Base-by-base conservation (phyloP, 2,888 invertebrate species). In the Griposia aprilina region DNA sequence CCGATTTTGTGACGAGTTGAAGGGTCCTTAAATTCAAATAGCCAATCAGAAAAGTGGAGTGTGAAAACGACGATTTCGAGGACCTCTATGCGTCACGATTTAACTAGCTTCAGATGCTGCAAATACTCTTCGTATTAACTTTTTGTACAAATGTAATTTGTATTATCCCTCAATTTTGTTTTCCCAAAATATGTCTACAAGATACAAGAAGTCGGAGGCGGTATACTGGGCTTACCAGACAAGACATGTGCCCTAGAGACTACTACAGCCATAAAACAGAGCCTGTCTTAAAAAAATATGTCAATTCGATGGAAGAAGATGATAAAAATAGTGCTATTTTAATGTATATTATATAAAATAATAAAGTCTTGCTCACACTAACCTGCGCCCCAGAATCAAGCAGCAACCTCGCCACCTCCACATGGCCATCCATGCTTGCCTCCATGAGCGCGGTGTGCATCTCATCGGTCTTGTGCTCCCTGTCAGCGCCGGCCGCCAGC, bases 401-500 rank as follows among this genome's bases (percentile, higher is more conserved):
- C 86, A 99, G 97, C 85, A 99, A 97, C 89, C 99, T 97, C 15
- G 99, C 99, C 69, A 99, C 99, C 96, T 99, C 99, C 0, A 99
- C 99, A 93, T 99, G 99, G 0, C 99, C 99, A 95, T 99, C 99
- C 99, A 99, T 99, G 81, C 99, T 99, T 74, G 99, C 99, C 96
- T 99, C 99, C 99, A 99, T 99, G 66, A 99, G 97, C 66, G 99
- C 99, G 48, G 99, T 99, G 96, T 99, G 99, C 99, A 99, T 99
- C 97, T 99, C 99, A 94, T 99, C 99, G 15, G 99, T 99, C 97
- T 99, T 99, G 97, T 99, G 99, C 96, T 99, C 99, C 95, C 99
- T 97, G 96, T 99, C 99, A 30, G 99, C 99, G 83, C 99, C 99
- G 69, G 99, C 99, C 91, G 99, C 99, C 88, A 99, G 96, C 85